phyloP scores from a whole-genome alignment of 2,888 invertebrate genomes.

The Himalopsyche japonica region DNA sequence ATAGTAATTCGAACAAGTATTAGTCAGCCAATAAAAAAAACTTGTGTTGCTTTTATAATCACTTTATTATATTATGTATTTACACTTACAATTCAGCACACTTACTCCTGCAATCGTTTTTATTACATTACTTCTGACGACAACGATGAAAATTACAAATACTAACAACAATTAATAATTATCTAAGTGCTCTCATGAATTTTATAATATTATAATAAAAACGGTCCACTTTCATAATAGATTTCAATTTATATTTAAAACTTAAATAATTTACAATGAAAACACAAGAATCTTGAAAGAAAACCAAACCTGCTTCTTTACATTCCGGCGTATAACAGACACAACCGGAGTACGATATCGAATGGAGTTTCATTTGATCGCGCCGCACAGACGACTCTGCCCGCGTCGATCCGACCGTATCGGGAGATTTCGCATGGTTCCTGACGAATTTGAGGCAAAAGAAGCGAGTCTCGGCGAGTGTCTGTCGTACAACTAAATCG shows the following conservation, averaged over 20 bases:
- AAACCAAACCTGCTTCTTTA: neutral
- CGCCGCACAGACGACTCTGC: neutral
- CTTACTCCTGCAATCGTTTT: neutral
- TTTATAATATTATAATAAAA: conserved; percentile 4
- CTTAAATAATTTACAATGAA: neutral
- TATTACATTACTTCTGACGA: conserved; percentile 2
- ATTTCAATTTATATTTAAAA: neutral
- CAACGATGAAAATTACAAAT: conserved; percentile 8
- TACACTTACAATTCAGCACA: neutral
- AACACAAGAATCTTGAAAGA: neutral
- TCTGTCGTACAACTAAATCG: neutral
- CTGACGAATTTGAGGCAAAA: neutral
- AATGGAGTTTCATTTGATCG: neutral
- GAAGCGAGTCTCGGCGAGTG: neutral
- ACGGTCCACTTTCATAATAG: neutral
- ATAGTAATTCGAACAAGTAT: neutral
- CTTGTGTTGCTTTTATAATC: neutral
- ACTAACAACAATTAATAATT: conserved; percentile 1
- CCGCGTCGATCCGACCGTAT: neutral
- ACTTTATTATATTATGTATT: neutral
- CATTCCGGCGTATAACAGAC: neutral
- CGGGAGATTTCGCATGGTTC: neutral
- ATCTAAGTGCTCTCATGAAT: conserved; percentile 1
- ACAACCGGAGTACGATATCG: neutral
- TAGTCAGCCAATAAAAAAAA: neutral